Conservation (phyloP, 1,140 invertebrate species). For the Musca vetustissima region DNA sequence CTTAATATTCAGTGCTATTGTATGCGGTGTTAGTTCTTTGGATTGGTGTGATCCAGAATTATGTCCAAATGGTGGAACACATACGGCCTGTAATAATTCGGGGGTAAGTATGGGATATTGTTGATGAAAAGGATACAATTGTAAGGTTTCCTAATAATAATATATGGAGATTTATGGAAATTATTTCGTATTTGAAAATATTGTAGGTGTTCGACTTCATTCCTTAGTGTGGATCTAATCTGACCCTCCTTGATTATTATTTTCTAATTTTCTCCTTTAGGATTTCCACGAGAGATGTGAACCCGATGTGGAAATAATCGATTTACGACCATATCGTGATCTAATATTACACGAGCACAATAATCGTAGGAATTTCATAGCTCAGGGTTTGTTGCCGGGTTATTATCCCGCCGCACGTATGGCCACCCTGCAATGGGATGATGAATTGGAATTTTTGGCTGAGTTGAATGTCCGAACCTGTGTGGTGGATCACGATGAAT, state of each 20-base stretch:
- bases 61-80: conserved; percentile 36
- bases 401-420: conserved; percentile 37
- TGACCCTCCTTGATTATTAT: no score
- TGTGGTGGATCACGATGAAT: conserved; percentile 48
- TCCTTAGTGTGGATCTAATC: no score
- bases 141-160: no score
- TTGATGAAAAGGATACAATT: no score
- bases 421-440: conserved; percentile 43
- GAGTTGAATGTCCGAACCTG: conserved; percentile 48
- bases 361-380: conserved; percentile 45
- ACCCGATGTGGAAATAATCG: conserved; percentile 44
- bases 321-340: conserved; percentile 37
- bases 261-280: conserved; percentile 25
- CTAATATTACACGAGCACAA: conserved; percentile 48
- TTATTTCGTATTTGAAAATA: no score
- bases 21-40: no score
- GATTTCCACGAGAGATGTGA: conserved; percentile 42
- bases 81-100: conserved; percentile 45
- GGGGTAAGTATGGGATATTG: conserved; percentile 35
- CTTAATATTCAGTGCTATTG: no score
- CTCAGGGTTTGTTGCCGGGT: conserved; percentile 42
- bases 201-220: no score
- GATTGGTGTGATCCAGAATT: conserved; percentile 46
- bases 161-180: no score
- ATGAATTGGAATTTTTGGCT: conserved; percentile 49